A percentile compares a stretch with the other conserved stretches of the same genome.
These are phyloP conservation scores for Tipula unca DNA, from an alignment of 2,888 invertebrate species.

Conservation along the genomic window DNA sequence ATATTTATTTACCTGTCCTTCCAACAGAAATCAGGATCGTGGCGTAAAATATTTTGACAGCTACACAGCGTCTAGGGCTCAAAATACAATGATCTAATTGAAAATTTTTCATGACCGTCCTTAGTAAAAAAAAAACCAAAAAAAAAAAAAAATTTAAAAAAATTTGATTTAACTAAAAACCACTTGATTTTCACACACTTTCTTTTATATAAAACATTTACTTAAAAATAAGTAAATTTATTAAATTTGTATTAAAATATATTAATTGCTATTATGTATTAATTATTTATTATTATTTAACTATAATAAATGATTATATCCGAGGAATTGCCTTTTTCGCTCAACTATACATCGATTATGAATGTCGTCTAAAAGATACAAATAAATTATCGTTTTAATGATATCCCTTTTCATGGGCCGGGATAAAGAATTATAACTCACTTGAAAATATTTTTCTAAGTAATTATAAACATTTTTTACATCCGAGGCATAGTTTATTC, in stretches of 20 bases:
- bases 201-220: conserved; percentile 19
- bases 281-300: not conserved
- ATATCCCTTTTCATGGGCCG: not conserved
- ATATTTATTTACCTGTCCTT: conserved; percentile 43
- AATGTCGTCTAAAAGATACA: not conserved
- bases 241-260: not conserved
- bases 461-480: not conserved
- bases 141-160: not conserved
- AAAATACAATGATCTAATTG: conserved; percentile 60
- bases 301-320: conserved; percentile 15
- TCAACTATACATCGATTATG: not conserved
- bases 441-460: not conserved
- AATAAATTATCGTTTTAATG: not conserved
- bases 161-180: not conserved
- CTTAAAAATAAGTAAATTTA: conserved; percentile 18
- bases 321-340: not conserved
- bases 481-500: conserved; percentile 14
- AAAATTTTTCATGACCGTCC: conserved; percentile 66
- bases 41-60: conserved; percentile 42
- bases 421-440: not conserved
- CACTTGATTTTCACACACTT: conserved; percentile 17
- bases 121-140: not conserved
- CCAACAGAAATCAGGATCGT: conserved; percentile 47
- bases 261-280: not conserved
- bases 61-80: conserved; percentile 41